Percentiles rank a stretch among this genome's conserved stretches.
These are phyloP conservation scores for Tychaedon coryphoeus DNA, from an alignment of 2,113 vertebrate genomes.

Conservation along the genomic window DNA sequence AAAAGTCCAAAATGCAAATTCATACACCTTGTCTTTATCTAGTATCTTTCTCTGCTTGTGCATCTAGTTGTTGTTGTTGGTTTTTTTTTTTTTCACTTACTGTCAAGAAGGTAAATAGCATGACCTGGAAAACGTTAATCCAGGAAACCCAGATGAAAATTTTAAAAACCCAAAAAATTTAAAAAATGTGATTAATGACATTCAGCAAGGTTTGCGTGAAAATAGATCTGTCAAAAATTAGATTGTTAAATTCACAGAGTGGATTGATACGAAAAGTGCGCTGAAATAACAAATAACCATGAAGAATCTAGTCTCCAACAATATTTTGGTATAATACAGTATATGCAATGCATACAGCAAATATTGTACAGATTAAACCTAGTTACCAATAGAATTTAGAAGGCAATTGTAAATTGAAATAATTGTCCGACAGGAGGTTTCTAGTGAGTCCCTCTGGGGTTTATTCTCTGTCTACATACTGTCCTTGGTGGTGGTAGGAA, in stretches of 20 bases:
- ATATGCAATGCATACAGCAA: not conserved
- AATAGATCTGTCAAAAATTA: not conserved
- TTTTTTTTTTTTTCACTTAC: not conserved
- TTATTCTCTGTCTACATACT: not conserved
- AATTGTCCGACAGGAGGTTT: not conserved
- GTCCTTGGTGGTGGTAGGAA: not conserved
- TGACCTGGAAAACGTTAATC: not conserved
- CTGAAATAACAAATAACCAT: not conserved
- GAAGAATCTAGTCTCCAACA: not conserved
- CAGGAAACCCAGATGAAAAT: not conserved
- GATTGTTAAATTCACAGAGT: not conserved
- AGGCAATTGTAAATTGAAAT: not conserved
- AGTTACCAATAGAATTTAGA: not conserved
- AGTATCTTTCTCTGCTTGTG: not conserved
- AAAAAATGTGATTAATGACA: not conserved
- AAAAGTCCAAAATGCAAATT: not conserved
- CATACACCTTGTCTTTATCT: not conserved
- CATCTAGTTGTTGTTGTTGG: not conserved
- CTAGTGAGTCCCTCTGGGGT: not conserved
- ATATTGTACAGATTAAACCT: not conserved
- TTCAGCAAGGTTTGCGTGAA: not conserved
- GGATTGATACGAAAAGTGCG: not conserved
- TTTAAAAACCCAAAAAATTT: not conserved
- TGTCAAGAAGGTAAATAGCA: not conserved
- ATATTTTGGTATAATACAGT: not conserved